Base-by-base conservation (phyloP, 92 coral and sea anemone genomes). In the Phymanthus crucifer region DNA sequence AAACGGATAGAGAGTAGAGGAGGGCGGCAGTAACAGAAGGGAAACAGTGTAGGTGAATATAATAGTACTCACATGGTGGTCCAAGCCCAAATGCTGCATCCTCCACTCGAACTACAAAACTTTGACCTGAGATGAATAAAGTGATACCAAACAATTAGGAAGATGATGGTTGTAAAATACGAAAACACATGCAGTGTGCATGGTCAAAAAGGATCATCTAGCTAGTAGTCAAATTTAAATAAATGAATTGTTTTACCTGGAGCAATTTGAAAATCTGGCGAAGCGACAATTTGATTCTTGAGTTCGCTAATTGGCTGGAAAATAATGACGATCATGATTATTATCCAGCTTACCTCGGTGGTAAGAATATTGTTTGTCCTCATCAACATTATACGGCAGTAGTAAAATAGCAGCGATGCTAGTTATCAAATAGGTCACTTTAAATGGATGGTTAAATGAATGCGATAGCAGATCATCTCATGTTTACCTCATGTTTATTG, bases 261-360 rank as follows among this genome's bases (percentile, higher is more conserved):
- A 46, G 29, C 40, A 8, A 32, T 58, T 23, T 70, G 78, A 10
- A 46, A 72, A 46, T 58, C 80, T 37, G 38, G 68, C 19, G 67
- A 37, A 74, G 76, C 54, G 12, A 88, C 79, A 7, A 69, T 82
- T 67, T 88, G 82, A 8, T 18, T 29, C 56, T 88, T 88, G 74
- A 88, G 85, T 3, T 88, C 88, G 6, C 80, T 43, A 70, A 88
- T 66, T 40, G 88, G 83, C 91, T 88, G 57, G 9, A 69, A 81
- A 29, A 54, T 21, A 21, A 38, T 11, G 45, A 11, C 45, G 45
- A 17, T 23, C 26, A 46, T 38, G 66, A 18, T 1, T 21, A 66
- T 31, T 21, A 58, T 23, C 43, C 43, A 38, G 5, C 43, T 0
- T 38, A 0, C 43, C 5, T 38, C 43, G 10, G 5, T 10, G 7